These are phyloP conservation scores for Puntigrus tetrazona DNA, from an alignment of 2,113 vertebrate species.

Conservation along the genomic window DNA sequence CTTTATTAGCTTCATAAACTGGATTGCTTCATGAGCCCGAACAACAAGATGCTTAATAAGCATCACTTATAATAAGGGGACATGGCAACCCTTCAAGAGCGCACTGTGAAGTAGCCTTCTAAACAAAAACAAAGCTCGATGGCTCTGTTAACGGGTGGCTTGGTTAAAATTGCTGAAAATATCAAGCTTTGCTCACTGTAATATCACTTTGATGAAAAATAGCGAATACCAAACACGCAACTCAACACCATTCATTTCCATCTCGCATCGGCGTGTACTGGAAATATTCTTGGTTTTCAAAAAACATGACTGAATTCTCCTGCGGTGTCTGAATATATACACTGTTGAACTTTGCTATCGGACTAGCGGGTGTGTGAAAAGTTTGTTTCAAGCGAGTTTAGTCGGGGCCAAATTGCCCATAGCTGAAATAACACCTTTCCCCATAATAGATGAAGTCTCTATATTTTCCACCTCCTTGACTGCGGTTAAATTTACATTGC, in stretches of 20 bases:
- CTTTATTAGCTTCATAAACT: background rate
- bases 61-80: background rate
- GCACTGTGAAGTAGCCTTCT: too few relatives aligned
- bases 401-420: background rate
- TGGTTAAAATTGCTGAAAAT: background rate
- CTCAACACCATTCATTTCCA: background rate
- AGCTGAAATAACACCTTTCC: slow-evolving; percentile 23
- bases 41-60: background rate
- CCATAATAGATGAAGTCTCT: slow-evolving; percentile 37
- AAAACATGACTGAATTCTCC: background rate
- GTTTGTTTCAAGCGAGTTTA: slow-evolving; percentile 7
- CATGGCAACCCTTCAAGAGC: background rate
- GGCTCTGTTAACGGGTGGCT: background rate
- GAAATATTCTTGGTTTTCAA: background rate
- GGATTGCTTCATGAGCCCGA: background rate
- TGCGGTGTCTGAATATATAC: background rate
- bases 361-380: background rate
- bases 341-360: background rate
- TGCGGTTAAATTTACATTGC: slow-evolving; percentile 4
- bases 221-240: background rate
- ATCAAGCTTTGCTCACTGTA: background rate
- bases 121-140: background rate
- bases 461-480: slow-evolving; percentile 29
- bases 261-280: background rate
- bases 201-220: background rate